Conservation (phyloP, 1,140 invertebrate genomes). For the Physella acuta region DNA sequence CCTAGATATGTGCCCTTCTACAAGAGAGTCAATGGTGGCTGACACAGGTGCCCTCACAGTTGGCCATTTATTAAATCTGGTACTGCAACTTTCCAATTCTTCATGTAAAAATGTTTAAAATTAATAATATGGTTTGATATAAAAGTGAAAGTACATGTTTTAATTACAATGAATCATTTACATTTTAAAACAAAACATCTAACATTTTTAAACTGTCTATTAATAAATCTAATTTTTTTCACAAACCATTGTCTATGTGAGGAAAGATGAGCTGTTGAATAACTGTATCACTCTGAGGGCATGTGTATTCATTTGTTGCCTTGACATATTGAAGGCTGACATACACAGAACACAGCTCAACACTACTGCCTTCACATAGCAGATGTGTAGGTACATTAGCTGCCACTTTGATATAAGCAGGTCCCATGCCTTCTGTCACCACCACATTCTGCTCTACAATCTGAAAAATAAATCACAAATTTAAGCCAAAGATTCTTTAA, state of each 20-base stretch:
- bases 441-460: conserved; percentile 20
- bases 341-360: background rate
- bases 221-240: no score
- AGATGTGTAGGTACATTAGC: conserved; percentile 23
- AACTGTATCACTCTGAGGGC: conserved; percentile 8
- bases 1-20: conserved; percentile 36
- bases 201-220: no score
- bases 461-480: no score
- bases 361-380: conserved; percentile 12
- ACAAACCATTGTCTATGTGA: no score
- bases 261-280: conserved; percentile 28
- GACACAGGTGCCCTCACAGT: conserved; percentile 28
- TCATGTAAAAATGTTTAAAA: no score
- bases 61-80: conserved; percentile 27
- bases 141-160: no score
- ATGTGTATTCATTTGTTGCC: background rate
- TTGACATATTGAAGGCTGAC: background rate
- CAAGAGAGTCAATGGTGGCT: conserved; percentile 35
- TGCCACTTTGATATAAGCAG: conserved; percentile 15
- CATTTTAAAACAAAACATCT: no score
- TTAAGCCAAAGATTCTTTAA: no score
- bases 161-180: no score
- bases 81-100: conserved; percentile 26
- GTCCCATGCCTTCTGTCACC: conserved; percentile 24
- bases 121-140: no score